Base-by-base conservation (phyloP, 2,113 vertebrate genomes). In the Notothenia rossii region DNA sequence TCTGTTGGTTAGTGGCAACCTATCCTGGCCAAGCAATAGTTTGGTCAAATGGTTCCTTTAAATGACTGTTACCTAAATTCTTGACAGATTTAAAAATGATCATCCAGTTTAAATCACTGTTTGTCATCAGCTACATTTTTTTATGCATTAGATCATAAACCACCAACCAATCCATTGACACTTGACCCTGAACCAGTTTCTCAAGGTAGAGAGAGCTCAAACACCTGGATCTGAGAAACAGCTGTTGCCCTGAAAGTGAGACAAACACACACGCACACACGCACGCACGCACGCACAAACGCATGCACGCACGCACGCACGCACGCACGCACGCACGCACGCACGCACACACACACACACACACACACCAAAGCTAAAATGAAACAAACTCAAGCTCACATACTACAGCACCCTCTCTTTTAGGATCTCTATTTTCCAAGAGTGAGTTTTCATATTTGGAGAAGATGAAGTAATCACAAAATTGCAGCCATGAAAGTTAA, bases 401-500 rank as follows among this genome's bases (percentile, higher is more conserved):
- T 56, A 60, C 75, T 29, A 72, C 12, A 25, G 33, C 72, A 82
- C 55, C 48, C 58, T 22, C 22, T 22, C 22, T 22, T 22, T 22
- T 25, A 55, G 36, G 18, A 62, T 61, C 59, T 65, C 68, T 36
- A 40, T 22, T 68, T 54, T 59, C 55, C 1, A 15, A 18, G 3
- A 68, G 69, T 10, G 78, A 84, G 81, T 88, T 90, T 90, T 78
- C 64, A 63, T 83, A 59, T 80, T 82, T 25, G 51, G 61, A 78
- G 63, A 25, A 71, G 70, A 79, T 83, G 77, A 92, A 92, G 88
- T 68, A 91, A 91, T 91, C 88, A 85, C 63, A 75, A 91, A 85
- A 90, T 89, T 84, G 53, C 79, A 67, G 53, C 58, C 55, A 33
- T 75, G 40, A 60, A 82, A 71, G 62, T 50, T 67, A 72, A 74